Conservation (phyloP, 2,888 invertebrate genomes). For the Platypus cylindrus region DNA sequence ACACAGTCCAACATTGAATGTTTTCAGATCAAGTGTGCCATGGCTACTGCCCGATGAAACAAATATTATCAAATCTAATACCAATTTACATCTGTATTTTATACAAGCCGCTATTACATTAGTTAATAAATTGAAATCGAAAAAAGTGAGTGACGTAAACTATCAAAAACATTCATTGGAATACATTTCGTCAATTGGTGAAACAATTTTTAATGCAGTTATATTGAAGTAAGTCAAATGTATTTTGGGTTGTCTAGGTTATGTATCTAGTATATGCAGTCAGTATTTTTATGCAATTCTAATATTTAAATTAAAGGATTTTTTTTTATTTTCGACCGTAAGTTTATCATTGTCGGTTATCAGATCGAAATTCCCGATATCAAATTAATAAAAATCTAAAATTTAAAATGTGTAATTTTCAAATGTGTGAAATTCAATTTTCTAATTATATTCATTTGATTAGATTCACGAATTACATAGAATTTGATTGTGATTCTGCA, state of each 20-base stretch:
- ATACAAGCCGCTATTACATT: constrained; percentile 36
- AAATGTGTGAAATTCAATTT: background rate
- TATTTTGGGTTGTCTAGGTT: too few species aligned
- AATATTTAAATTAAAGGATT: too few species aligned
- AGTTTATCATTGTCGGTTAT: too few species aligned
- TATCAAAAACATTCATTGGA: constrained; percentile 26
- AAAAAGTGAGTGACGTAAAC: constrained; percentile 27
- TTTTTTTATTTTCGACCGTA: too few species aligned
- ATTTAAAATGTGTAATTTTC: background rate
- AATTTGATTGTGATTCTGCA: constrained; percentile 44
- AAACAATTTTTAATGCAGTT: constrained; percentile 34
- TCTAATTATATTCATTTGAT: constrained; percentile 1
- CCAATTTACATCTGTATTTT: constrained; percentile 46
- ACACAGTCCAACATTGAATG: background rate
- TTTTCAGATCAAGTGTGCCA: constrained; percentile 36
- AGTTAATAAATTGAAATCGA: constrained; percentile 31
- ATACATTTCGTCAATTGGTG: constrained; percentile 31
- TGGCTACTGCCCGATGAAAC: constrained; percentile 43
- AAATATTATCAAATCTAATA: constrained; percentile 38
- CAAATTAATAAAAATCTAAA: too few species aligned
- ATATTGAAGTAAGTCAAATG: constrained; percentile 31
- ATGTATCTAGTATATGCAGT: too few species aligned
- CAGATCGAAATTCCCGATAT: too few species aligned
- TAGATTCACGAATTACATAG: constrained; percentile 39
- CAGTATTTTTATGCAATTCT: too few species aligned